Evolutionary conservation across 2,113 vertebrate species (phyloP).

Genomic region (Noctilio leporinus): DNA sequence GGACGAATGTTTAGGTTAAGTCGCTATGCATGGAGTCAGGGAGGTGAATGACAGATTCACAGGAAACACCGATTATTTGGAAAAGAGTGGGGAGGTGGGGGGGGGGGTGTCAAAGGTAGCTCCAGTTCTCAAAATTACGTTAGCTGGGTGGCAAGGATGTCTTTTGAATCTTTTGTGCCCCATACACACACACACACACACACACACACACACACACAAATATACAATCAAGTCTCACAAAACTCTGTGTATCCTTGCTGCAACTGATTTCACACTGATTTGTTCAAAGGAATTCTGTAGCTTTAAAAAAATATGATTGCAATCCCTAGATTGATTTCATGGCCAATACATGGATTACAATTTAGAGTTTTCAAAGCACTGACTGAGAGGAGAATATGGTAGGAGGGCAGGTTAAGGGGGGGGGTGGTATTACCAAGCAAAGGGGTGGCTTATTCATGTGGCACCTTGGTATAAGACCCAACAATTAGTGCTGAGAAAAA

Average conservation of each 20-base stretch:
- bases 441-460: too few species aligned
- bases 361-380: not conserved
- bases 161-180: not conserved
- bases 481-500: too few species aligned
- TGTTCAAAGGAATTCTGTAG: not conserved
- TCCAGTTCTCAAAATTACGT: not conserved
- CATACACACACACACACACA: too few species aligned
- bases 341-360: not conserved
- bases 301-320: not conserved
- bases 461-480: too few species aligned
- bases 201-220: not conserved
- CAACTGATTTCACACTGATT: not conserved
- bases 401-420: too few species aligned
- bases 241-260: not conserved
- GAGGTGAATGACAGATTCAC: not conserved
- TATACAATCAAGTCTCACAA: not conserved
- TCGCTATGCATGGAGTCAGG: not conserved
- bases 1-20: too few species aligned
- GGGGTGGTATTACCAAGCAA: too few species aligned
- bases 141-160: not conserved
- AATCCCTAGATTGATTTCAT: not conserved
- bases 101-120: not conserved
- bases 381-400: fast-evolving
- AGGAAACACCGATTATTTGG: not conserved
- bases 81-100: too few species aligned